These are phyloP conservation scores for Leucozona laternaria DNA, from an alignment of 2,888 invertebrate genomes.

Conservation along the genomic window DNA sequence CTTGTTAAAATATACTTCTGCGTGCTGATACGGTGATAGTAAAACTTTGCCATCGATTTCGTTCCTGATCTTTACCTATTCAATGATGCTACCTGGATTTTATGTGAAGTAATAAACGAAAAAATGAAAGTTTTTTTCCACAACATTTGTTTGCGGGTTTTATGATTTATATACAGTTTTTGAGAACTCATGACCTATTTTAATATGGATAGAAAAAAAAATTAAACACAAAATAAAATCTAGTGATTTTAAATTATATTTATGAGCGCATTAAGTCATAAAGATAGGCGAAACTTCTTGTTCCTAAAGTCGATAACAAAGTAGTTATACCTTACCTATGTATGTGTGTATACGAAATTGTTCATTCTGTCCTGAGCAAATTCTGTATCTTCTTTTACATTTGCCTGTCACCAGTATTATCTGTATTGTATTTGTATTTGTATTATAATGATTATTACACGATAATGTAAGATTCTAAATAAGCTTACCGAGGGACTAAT, in stretches of 20 bases:
- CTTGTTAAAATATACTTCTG: background rate
- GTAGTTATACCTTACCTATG: too few relatives aligned
- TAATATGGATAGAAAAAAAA: background rate
- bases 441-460: too few relatives aligned
- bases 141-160: background rate
- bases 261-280: background rate
- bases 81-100: background rate
- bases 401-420: too few relatives aligned
- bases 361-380: too few relatives aligned
- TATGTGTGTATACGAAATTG: too few relatives aligned
- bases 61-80: background rate
- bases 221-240: background rate
- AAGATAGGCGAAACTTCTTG: background rate
- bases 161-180: background rate
- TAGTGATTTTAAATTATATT: background rate
- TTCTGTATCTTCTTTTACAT: too few relatives aligned
- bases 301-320: background rate
- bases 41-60: background rate
- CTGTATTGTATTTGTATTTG: too few relatives aligned
- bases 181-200: constrained; percentile 1
- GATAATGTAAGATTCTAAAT: too few relatives aligned
- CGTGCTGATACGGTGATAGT: background rate
- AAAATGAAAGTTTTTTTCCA: background rate
- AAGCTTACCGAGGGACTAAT: too few relatives aligned
- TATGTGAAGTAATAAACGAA: background rate